Evolutionary conservation across 2,797 vertebrate species (phyloP).

Genomic region (Tympanoctomys barrerae): DNA sequence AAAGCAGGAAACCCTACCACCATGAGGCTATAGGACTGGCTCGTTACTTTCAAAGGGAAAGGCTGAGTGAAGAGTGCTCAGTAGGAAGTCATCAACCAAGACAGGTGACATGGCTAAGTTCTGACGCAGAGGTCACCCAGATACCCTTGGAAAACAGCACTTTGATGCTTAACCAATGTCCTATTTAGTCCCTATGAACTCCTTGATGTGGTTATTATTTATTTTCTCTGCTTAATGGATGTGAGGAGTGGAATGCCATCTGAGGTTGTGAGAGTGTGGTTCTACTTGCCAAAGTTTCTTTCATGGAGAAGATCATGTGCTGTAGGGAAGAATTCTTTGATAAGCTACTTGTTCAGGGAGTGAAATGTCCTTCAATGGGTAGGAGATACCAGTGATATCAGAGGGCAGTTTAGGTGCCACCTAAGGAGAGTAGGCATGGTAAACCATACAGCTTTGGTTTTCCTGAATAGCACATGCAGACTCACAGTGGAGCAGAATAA

Average conservation of each 20-base stretch:
- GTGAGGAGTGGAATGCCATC: neutral
- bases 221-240: neutral
- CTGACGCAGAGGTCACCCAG: neutral
- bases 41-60: neutral
- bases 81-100: neutral
- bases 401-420: neutral
- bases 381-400: neutral
- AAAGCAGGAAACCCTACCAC: neutral
- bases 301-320: neutral
- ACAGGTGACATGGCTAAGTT: neutral
- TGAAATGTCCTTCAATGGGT: neutral
- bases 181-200: neutral
- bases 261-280: neutral
- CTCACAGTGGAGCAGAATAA: neutral
- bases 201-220: neutral
- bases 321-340: neutral
- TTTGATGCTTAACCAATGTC: neutral
- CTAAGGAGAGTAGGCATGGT: neutral
- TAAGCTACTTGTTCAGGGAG: neutral
- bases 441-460: neutral
- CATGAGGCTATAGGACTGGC: neutral
- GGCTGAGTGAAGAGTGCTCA: neutral
- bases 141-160: conserved; percentile 1
- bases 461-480: neutral
- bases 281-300: neutral